Conservation (phyloP, 2,797 vertebrate genomes). For the Lutjanus argentimaculatus region DNA sequence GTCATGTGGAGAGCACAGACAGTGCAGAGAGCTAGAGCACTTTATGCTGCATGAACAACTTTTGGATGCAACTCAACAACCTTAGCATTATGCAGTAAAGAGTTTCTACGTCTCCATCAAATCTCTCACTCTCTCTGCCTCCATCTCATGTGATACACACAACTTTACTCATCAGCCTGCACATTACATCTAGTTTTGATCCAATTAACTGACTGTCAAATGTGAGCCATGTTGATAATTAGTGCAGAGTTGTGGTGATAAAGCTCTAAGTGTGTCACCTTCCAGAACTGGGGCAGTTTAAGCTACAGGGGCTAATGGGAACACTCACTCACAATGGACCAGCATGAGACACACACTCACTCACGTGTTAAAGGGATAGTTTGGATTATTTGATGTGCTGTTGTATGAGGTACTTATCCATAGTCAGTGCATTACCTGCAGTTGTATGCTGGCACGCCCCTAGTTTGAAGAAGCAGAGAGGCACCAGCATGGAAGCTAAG, state of each 20-base stretch:
- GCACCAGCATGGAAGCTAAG: too few species aligned
- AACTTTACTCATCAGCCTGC: constrained; percentile 3
- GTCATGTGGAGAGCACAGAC: neutral
- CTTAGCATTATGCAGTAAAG: neutral
- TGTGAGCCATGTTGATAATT: constrained; percentile 72
- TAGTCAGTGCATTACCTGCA: too few species aligned
- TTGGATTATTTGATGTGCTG: too few species aligned
- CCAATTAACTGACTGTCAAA: constrained; percentile 69
- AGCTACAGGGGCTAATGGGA: constrained; percentile 67
- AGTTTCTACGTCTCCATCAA: neutral
- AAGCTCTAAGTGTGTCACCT: constrained; percentile 82
- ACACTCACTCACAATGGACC: constrained; percentile 48
- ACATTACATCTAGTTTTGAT: constrained; percentile 36
- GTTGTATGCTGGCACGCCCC: too few species aligned
- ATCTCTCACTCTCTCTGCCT: constrained; percentile 7
- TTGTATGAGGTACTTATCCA: too few species aligned
- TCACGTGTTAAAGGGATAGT: neutral
- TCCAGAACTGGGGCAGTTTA: constrained; percentile 77
- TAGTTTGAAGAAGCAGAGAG: too few species aligned
- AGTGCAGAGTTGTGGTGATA: constrained; percentile 66
- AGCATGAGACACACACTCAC: constrained; percentile 36
- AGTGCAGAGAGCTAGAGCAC: neutral
- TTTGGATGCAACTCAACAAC: neutral
- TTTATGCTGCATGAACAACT: neutral
- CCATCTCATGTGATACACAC: constrained; percentile 17